Conservation (phyloP, 2,888 invertebrate species). For the Drosophila robusta region DNA sequence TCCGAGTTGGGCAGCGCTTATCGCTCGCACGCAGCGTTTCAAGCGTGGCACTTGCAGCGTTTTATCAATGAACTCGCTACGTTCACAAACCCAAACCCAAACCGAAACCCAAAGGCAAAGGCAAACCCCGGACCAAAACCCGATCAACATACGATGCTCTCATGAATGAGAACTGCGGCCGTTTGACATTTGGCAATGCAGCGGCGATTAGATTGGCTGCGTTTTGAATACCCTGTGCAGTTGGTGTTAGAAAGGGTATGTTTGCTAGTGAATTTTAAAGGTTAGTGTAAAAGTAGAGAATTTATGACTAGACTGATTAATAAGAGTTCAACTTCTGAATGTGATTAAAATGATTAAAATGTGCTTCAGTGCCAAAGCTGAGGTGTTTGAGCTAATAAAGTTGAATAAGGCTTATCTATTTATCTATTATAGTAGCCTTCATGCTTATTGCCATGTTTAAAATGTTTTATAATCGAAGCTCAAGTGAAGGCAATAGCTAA, state of each 20-base stretch:
- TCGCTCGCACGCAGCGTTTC: constrained; percentile 58
- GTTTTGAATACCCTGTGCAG: constrained; percentile 30
- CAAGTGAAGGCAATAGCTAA: too few species aligned
- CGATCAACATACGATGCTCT: constrained; percentile 11
- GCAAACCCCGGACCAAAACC: constrained; percentile 17
- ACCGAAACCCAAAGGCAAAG: constrained; percentile 12
- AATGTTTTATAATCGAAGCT: too few species aligned
- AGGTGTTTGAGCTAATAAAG: too few species aligned
- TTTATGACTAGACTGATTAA: too few species aligned
- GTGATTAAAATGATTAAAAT: too few species aligned
- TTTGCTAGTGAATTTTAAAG: not conserved
- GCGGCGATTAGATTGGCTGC: constrained; percentile 65
- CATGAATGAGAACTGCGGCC: constrained; percentile 63
- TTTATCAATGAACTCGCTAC: constrained; percentile 55
- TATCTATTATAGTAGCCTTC: too few species aligned
- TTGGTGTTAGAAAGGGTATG: not conserved
- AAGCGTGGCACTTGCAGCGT: constrained; percentile 20
- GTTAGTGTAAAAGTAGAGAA: too few species aligned
- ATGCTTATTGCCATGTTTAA: too few species aligned
- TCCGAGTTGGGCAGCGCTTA: constrained; percentile 41
- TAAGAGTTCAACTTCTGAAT: too few species aligned
- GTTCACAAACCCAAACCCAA: constrained; percentile 8
- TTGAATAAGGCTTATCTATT: too few species aligned
- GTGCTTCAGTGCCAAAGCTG: too few species aligned
- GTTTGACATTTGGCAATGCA: constrained; percentile 67